These are phyloP conservation scores for Tragopan temminckii DNA, from an alignment of 2,797 vertebrate species.

Conservation along the genomic window DNA sequence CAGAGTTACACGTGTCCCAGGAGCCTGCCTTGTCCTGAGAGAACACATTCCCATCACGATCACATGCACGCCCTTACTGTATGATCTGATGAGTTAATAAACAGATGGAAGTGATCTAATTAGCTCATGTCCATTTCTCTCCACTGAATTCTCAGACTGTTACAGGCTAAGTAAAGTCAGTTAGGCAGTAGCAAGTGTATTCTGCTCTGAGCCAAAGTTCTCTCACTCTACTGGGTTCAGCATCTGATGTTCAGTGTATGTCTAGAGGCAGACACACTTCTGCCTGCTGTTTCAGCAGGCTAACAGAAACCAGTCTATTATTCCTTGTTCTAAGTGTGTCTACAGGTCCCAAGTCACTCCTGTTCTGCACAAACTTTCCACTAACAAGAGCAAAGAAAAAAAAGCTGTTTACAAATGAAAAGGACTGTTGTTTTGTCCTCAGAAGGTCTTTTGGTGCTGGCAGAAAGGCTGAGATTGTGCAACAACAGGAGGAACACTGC, in stretches of 20 bases:
- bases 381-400: constrained; percentile 34
- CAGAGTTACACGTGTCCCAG: accelerated
- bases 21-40: neutral
- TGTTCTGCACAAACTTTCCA: constrained; percentile 30
- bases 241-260: neutral
- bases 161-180: neutral
- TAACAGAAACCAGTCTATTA: neutral
- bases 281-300: neutral
- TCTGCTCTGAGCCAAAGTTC: neutral
- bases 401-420: constrained; percentile 6
- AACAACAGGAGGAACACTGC: constrained; percentile 41
- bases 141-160: neutral
- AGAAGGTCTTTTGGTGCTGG: neutral
- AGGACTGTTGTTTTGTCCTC: constrained; percentile 58
- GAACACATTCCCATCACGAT: neutral
- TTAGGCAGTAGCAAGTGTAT: accelerated
- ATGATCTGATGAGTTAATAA: neutral
- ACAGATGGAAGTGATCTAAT: neutral
- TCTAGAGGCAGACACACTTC: neutral
- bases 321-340: neutral
- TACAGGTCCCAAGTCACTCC: neutral
- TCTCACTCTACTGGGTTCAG: neutral
- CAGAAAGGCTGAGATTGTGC: neutral
- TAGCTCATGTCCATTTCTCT: neutral
- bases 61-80: neutral